Conservation (phyloP, 92 coral and sea anemone species). For the Paragorgia papillata region DNA sequence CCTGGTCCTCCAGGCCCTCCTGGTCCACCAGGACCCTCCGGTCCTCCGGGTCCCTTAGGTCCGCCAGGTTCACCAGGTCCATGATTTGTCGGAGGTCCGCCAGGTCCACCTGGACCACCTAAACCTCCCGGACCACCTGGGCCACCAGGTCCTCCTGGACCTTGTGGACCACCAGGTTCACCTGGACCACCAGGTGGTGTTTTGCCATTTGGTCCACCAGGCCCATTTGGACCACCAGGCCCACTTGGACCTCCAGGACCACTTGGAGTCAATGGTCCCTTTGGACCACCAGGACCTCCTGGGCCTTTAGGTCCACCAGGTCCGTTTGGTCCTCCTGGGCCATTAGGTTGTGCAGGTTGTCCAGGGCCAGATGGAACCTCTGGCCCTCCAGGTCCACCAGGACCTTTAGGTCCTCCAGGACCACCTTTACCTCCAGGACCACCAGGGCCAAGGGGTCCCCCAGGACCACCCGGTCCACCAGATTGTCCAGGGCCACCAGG, state of each 20-base stretch:
- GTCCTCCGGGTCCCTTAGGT: constrained; percentile 72
- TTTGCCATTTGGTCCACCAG: constrained; percentile 57
- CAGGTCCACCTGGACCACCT: constrained; percentile 47
- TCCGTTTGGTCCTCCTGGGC: constrained; percentile 41
- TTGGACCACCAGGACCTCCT: constrained; percentile 56
- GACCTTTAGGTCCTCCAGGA: constrained; percentile 53
- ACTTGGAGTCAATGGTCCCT: constrained; percentile 48
- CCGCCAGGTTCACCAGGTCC: constrained; percentile 64
- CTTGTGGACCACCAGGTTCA: constrained; percentile 50
- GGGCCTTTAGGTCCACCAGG: constrained; percentile 31
- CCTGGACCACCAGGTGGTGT: constrained; percentile 51
- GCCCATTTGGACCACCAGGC: constrained; percentile 78
- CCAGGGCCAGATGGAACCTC: constrained; percentile 65
- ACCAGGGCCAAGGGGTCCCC: constrained; percentile 63
- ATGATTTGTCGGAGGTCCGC: constrained; percentile 67
- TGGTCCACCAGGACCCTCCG: constrained; percentile 65
- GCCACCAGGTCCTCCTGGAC: constrained; percentile 54
- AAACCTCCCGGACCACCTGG: constrained; percentile 51
- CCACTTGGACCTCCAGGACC: constrained; percentile 45
- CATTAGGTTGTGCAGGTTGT: constrained; percentile 43
- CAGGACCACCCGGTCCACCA: constrained; percentile 52
- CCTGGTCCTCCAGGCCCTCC: constrained; percentile 54
- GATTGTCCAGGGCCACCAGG: constrained; percentile 72
- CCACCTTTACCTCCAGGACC: constrained; percentile 59
- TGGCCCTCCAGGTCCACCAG: constrained; percentile 72